Percentiles rank a stretch among this genome's conserved stretches.
phyloP scores from a whole-genome alignment of 2,888 invertebrate species.

The Scaptomyza flava region DNA sequence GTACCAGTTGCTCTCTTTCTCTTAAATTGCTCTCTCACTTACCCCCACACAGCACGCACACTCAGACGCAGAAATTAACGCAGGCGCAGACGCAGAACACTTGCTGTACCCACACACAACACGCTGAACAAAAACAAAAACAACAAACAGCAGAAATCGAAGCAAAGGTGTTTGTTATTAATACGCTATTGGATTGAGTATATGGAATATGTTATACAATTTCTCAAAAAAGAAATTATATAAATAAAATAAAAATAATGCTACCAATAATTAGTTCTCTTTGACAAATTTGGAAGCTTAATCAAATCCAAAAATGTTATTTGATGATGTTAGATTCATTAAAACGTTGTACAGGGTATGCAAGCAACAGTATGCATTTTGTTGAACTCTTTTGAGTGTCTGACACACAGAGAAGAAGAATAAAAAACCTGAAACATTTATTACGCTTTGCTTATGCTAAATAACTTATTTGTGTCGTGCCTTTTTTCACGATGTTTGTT shows the following conservation, averaged over 20 bases:
- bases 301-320: too few species aligned
- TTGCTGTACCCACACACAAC: conserved; percentile 65
- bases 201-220: conserved; percentile 1
- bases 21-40: conserved; percentile 50
- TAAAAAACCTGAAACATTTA: conserved; percentile 66
- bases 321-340: too few species aligned
- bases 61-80: conserved; percentile 47
- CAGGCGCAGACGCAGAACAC: conserved; percentile 56
- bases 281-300: too few species aligned
- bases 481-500: conserved; percentile 66
- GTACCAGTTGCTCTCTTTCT: conserved; percentile 12
- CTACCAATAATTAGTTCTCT: too few species aligned
- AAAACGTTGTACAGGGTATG: conserved; percentile 13
- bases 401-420: conserved; percentile 38
- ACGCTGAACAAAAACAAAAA: conserved; percentile 29
- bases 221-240: neutral
- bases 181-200: conserved; percentile 46
- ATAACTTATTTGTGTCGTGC: conserved; percentile 58
- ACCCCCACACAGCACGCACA: conserved; percentile 71
- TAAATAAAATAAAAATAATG: neutral
- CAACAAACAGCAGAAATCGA: conserved; percentile 57
- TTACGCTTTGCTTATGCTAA: conserved; percentile 67
- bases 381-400: conserved; percentile 28
- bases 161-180: conserved; percentile 74
- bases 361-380: neutral